Conservation (phyloP, 2,888 invertebrate genomes). For the Erebia ligea region DNA sequence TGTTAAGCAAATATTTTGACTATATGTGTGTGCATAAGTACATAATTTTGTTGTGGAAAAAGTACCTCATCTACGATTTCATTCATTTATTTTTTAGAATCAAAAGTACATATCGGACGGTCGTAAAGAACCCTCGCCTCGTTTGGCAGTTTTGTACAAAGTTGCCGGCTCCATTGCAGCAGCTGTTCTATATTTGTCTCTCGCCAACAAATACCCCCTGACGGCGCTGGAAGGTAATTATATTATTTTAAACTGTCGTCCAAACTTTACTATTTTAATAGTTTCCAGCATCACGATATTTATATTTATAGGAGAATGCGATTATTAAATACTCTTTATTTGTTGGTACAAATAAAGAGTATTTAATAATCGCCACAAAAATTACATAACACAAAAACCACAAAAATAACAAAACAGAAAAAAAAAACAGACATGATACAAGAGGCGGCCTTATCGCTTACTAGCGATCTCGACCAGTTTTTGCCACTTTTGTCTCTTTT, state of each 20-base stretch:
- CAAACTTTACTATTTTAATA: neutral
- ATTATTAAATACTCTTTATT: no score
- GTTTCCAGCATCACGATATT: neutral
- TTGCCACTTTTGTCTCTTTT: no score
- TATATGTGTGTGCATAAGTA: neutral
- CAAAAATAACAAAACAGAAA: no score
- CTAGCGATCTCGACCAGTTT: no score
- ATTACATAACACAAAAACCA: no score
- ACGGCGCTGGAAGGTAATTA: conserved; percentile 86
- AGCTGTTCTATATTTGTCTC: conserved; percentile 87
- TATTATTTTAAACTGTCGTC: conserved; percentile 7
- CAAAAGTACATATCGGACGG: conserved; percentile 47
- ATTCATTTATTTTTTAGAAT: conserved; percentile 49
- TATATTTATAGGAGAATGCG: no score
- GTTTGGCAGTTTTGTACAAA: conserved; percentile 88
- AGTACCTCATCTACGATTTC: no score
- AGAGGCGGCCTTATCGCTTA: no score
- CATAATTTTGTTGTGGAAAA: neutral
- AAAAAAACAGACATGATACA: no score
- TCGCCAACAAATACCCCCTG: conserved; percentile 88
- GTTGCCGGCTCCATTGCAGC: conserved; percentile 87
- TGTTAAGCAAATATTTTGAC: no score
- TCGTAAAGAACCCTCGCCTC: conserved; percentile 86
- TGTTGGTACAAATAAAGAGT: no score
- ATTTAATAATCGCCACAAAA: no score